Base-by-base conservation (phyloP, 2,797 vertebrate species). In the Sebastes minor region DNA sequence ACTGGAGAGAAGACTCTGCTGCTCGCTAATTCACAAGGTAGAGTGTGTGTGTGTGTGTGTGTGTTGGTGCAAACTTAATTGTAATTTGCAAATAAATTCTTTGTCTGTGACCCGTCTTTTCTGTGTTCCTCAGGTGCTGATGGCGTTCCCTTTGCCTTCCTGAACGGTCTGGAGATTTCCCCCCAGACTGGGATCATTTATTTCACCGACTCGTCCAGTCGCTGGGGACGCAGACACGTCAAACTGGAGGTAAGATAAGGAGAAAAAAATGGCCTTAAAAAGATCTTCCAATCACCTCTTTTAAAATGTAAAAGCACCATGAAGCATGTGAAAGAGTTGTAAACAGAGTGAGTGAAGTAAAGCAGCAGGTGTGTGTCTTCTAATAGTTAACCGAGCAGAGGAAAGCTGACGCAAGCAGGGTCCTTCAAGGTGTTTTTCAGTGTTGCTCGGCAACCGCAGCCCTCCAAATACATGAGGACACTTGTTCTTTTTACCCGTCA, bases 121-220 rank as follows among this genome's bases (percentile, higher is more conserved):
- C 20, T 28, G 6, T 1, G 10, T 28, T 55, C 16, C 23, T 61
- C 82, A 96, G 94, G 95, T 22, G 89, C 94, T 23, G 93, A 87
- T 4, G 94, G 94, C 23, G 59, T 95, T 72, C 94, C 95, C 35
- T 96, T 96, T 14, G 91, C 90, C 35, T 96, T 96, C 64, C 86
- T 96, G 5, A 96, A 95, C 16, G 95, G 95, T 4, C 89, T 96
- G 65, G 95, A 96, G 79, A 90, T 96, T 78, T 95, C 95, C 71
- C 82, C 93, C 23, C 80, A 84, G 23, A 93, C 93, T 1, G 95
- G 94, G 1, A 77, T 90, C 1, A 83, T 96, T 62, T 96, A 94
- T 80, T 97, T 97, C 86, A 96, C 92, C 0, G 95, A 96, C 91
- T 96, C 95, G 0, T 96, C 95, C 72, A 96, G 94, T 46, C 94